phyloP scores from a whole-genome alignment of 2,797 vertebrate genomes.

The Enteromius mattozi region DNA sequence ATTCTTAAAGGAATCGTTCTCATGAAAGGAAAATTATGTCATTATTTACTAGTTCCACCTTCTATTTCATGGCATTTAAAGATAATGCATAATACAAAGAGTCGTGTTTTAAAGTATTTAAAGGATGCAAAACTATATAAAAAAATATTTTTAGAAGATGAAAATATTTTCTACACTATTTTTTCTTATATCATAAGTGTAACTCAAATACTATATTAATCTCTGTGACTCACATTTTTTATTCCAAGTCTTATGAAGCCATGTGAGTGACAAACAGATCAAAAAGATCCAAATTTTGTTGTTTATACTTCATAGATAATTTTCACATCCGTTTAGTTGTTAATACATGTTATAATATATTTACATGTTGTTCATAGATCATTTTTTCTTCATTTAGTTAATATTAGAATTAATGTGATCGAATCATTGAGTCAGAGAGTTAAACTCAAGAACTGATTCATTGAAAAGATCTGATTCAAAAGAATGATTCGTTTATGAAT shows the following conservation, averaged over 20 bases:
- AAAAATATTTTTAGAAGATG: background rate
- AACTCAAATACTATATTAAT: background rate
- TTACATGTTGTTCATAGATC: no score
- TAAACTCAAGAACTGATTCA: background rate
- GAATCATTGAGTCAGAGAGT: no score
- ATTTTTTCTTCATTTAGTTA: no score
- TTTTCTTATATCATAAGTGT: background rate
- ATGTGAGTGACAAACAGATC: background rate
- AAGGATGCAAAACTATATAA: background rate
- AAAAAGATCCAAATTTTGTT: background rate
- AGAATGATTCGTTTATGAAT: background rate
- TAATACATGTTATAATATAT: background rate
- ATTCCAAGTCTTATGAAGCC: background rate
- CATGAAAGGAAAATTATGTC: background rate
- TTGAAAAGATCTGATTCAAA: background rate
- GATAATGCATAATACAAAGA: background rate
- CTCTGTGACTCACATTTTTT: background rate
- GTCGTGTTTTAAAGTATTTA: background rate
- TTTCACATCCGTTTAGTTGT: background rate
- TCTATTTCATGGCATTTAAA: background rate
- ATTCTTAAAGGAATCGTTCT: constrained; percentile 25
- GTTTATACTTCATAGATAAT: background rate
- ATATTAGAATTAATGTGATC: no score
- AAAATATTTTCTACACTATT: background rate
- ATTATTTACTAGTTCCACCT: background rate